A percentile compares a stretch with the other conserved stretches of the same genome.
These are phyloP conservation scores for Acrobasis repandana DNA, from an alignment of 2,888 invertebrate genomes.

Conservation along the genomic window DNA sequence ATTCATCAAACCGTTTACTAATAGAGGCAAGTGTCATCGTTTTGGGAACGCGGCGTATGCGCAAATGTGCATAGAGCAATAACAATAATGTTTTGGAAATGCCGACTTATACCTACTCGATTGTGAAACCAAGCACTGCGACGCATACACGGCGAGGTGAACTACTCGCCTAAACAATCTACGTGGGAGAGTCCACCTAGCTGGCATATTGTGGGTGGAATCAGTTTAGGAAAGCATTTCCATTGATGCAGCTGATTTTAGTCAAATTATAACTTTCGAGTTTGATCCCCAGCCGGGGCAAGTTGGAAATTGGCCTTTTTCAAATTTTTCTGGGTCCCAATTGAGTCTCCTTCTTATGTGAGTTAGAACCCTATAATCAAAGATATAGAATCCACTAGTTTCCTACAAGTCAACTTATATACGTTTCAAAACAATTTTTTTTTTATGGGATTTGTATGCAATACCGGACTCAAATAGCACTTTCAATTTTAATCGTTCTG, in stretches of 20 bases:
- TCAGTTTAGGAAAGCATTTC: background rate
- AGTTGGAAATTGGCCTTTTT: too few relatives aligned
- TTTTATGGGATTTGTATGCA: too few relatives aligned
- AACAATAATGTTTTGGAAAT: slow-evolving; percentile 17
- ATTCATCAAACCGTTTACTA: background rate
- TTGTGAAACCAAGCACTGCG: slow-evolving; percentile 1
- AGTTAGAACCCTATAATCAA: too few relatives aligned
- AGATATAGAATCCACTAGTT: too few relatives aligned
- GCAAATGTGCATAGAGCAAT: background rate
- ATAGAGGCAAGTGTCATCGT: background rate
- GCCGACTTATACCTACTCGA: background rate
- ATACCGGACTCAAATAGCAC: too few relatives aligned
- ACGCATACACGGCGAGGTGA: slow-evolving; percentile 3
- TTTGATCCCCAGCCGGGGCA: too few relatives aligned
- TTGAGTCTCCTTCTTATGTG: too few relatives aligned
- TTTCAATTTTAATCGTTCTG: too few relatives aligned
- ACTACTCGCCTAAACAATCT: background rate
- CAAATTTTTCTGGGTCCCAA: too few relatives aligned
- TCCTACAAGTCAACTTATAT: too few relatives aligned
- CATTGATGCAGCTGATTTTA: background rate
- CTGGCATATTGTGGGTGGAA: background rate
- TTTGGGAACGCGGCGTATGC: background rate
- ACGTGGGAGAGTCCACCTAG: background rate
- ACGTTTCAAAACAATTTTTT: too few relatives aligned
- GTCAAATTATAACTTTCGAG: too few relatives aligned